phyloP scores from a whole-genome alignment of 2,797 vertebrate species.

The Enteromius mattozi region DNA sequence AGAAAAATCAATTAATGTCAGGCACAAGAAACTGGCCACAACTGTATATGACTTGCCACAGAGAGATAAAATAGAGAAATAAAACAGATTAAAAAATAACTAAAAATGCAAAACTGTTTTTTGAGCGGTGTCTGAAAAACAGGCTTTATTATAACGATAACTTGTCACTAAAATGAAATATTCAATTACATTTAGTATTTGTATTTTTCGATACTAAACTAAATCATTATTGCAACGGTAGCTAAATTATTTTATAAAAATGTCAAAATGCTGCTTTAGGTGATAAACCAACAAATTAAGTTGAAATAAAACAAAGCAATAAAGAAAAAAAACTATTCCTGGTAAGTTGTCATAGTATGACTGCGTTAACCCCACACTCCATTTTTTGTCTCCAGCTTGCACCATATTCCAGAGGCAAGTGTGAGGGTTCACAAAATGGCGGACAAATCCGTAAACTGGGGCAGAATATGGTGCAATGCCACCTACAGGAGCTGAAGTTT shows the following conservation, averaged over 20 bases:
- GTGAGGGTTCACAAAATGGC: conserved; percentile 68
- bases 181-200: not conserved
- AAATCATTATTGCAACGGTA: not conserved
- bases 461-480: conserved; percentile 59
- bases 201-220: not conserved
- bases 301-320: not conserved
- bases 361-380: conserved; percentile 51
- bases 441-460: conserved; percentile 53
- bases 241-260: not conserved
- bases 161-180: not conserved
- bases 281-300: not conserved
- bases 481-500: conserved; percentile 62
- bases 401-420: conserved; percentile 56
- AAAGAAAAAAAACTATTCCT: not conserved
- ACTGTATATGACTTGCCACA: not conserved
- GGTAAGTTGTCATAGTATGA: not conserved
- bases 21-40: conserved; percentile 1
- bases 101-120: not conserved
- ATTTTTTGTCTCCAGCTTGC: conserved; percentile 55
- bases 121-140: not conserved
- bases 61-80: not conserved
- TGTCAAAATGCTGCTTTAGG: not conserved
- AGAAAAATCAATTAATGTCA: conserved; percentile 58
- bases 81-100: not conserved
- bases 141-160: not conserved